These are phyloP conservation scores for Columba livia DNA, from an alignment of 2,113 vertebrate species.

Conservation along the genomic window DNA sequence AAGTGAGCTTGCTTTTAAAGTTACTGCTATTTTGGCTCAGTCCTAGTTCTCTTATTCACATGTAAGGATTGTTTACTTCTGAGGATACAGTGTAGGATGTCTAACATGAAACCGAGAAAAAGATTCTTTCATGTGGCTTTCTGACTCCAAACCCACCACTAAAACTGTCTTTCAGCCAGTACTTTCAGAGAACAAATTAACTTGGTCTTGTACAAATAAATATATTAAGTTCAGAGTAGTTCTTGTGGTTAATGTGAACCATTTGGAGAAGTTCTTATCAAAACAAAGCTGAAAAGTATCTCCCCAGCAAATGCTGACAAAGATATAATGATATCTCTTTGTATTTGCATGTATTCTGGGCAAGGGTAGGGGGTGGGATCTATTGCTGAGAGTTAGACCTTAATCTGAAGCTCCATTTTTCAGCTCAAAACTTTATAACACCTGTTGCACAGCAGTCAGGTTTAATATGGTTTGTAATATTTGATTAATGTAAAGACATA, in stretches of 20 bases:
- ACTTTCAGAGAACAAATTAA: slow-evolving; percentile 13
- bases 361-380: not conserved
- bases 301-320: not conserved
- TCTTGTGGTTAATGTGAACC: slow-evolving; percentile 18
- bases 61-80: not conserved
- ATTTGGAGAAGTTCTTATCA: slow-evolving; percentile 5
- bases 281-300: slow-evolving; percentile 24
- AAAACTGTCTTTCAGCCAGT: not conserved
- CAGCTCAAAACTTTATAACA: not conserved
- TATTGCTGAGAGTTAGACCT: not conserved
- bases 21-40: not conserved
- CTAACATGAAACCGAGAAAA: not conserved
- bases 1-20: not conserved
- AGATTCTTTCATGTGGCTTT: not conserved
- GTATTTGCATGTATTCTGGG: not conserved
- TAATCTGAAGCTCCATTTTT: not conserved
- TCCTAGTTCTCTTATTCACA: not conserved
- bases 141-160: not conserved
- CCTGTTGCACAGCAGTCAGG: not conserved
- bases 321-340: not conserved
- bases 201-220: slow-evolving; percentile 13
- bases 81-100: not conserved
- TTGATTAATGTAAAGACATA: not conserved
- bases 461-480: not conserved
- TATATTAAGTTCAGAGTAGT: not conserved